Evolutionary conservation across 2,797 vertebrate genomes (phyloP).

Genomic region (Hydrophis major): DNA sequence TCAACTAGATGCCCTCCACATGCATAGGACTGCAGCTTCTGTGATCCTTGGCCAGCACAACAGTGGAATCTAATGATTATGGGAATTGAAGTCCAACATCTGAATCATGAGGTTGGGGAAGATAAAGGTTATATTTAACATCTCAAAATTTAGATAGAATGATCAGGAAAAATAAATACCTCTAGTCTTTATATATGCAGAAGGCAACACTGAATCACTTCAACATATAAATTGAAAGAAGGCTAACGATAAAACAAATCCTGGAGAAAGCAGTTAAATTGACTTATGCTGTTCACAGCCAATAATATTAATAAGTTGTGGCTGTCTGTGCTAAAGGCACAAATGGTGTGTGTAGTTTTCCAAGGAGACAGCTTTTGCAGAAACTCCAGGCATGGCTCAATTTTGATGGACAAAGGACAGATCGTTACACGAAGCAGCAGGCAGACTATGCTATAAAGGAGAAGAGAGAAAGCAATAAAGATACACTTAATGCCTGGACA

Average conservation of each 20-base stretch:
- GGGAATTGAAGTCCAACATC: background rate
- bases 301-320: constrained; percentile 21
- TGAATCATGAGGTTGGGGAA: background rate
- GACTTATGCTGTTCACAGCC: background rate
- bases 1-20: background rate
- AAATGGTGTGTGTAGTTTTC: background rate
- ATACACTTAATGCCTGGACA: background rate
- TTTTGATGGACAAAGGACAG: constrained; percentile 11
- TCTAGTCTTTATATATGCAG: background rate
- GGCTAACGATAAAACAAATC: background rate
- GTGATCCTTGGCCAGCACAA: background rate
- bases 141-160: background rate
- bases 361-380: constrained; percentile 8
- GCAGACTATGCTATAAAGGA: background rate
- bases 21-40: background rate
- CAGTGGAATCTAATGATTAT: background rate
- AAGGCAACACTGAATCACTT: background rate
- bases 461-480: background rate
- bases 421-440: background rate
- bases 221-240: background rate
- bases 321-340: constrained; percentile 3
- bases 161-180: background rate
- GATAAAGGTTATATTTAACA: background rate
- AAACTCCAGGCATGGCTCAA: background rate
- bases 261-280: background rate